A percentile compares a stretch with the other conserved stretches of the same genome.
Evolutionary conservation across 37 sponge, comb jelly and placozoan species (phyloP).

Genomic region (Theonella swinhoei): DNA sequence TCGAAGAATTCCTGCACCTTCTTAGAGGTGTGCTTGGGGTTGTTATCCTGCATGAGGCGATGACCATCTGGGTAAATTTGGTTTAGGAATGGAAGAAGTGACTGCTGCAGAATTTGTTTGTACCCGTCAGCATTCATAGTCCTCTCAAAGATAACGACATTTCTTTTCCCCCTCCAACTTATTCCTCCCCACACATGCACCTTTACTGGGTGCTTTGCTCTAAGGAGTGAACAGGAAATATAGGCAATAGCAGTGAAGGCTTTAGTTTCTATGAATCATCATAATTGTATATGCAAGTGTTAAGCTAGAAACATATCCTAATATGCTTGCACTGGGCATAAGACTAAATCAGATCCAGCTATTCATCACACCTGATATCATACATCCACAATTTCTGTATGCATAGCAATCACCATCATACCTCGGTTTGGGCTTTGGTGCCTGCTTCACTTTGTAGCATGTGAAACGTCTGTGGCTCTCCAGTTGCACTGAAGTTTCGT

Average conservation of each 20-base stretch:
- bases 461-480: neutral
- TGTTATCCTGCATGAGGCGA: conserved; percentile 38
- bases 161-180: conserved; percentile 17
- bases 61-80: conserved; percentile 16
- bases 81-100: conserved; percentile 29
- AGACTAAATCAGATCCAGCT: too few species aligned
- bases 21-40: conserved; percentile 29
- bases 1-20: conserved; percentile 1
- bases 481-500: neutral
- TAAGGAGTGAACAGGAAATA: too few species aligned
- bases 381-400: too few species aligned
- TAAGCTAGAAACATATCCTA: too few species aligned
- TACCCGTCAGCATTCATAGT: conserved; percentile 15
- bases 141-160: conserved; percentile 41
- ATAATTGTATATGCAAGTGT: too few species aligned
- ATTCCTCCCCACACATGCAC: conserved; percentile 51
- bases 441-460: neutral
- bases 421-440: neutral
- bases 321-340: too few species aligned
- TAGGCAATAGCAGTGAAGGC: too few species aligned
- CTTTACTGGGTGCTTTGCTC: conserved; percentile 54
- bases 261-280: too few species aligned
- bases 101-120: conserved; percentile 1
- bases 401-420: too few species aligned
- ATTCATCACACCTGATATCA: too few species aligned